Evolutionary conservation across 1,140 invertebrate species (phyloP), one percentile per base, ranked within the genome.

Genomic region (Papilio glaucus): DNA sequence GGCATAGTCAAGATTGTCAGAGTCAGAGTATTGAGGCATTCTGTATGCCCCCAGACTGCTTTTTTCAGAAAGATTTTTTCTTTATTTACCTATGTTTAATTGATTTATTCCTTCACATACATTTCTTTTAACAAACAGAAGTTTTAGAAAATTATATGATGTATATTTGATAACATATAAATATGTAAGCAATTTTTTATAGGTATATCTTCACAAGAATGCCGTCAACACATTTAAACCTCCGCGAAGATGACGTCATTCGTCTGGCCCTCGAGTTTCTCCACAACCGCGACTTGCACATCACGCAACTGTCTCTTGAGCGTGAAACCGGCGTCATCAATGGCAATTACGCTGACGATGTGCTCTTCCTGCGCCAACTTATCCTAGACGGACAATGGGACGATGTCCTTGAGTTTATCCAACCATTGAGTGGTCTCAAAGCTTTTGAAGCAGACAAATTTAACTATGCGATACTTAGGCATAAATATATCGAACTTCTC

Each of bases 331-430:
- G 98, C 12, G 96, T 99, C 21, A 98, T 99, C 84, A 99, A 99
- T 93, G 98, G 96, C 85, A 93, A 98, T 93, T 96, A 96, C 94
- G 93, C 98, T 29, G 97, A 99, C 88, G 99, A 99, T 89, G 95
- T 98, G 0, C 94, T 99, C 0, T 99, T 99, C 88, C 94, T 99
- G 4, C 95, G 99, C 12, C 98, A 97, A 91, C 94, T 99, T 10
- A 98, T 99, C 77, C 94, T 99, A 10, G 98, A 99, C 92, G 99
- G 99, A 26, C 98, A 99, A 93, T 99, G 98, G 98, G 98, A 99
- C 92, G 98, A 99, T 91, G 98, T 97, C 0, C 93, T 99, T 15
- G 98, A 99, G 84, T 99, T 99, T 90, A 97, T 99, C 67, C 98
- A 99, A 92, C 98, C 98, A 0, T 93, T 99, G n/a, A 96, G 97